These are phyloP conservation scores for Zosterops japonicus DNA, from an alignment of 2,113 vertebrate genomes.

Conservation along the genomic window DNA sequence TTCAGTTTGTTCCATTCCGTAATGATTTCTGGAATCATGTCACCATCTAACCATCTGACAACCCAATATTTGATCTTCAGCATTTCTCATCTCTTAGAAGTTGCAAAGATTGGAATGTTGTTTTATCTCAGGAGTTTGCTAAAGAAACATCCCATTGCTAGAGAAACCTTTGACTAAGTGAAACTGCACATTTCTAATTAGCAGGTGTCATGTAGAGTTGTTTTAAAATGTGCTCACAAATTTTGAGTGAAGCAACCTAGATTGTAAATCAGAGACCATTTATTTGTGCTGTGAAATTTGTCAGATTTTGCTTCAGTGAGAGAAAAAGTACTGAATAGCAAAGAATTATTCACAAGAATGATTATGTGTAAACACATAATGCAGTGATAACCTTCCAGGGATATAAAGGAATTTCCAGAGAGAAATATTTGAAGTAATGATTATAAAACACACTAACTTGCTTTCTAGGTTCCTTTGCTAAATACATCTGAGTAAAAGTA, in stretches of 20 bases:
- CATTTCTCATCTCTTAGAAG: neutral
- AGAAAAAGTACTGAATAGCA: neutral
- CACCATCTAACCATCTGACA: neutral
- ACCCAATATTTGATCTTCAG: neutral
- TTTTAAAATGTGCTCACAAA: neutral
- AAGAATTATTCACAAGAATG: neutral
- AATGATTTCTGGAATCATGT: neutral
- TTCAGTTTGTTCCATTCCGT: neutral
- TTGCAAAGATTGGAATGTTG: neutral
- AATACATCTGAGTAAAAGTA: neutral
- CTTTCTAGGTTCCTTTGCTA: neutral
- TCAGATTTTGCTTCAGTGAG: neutral
- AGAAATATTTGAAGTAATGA: neutral
- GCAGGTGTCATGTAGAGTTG: neutral
- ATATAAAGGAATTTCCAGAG: neutral
- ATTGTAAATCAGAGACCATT: neutral
- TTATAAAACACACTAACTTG: neutral
- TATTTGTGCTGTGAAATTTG: neutral
- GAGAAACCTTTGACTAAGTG: neutral
- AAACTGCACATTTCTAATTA: neutral
- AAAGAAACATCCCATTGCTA: neutral
- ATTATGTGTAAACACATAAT: neutral
- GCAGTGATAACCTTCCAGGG: neutral
- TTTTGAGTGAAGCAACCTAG: neutral
- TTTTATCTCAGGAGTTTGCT: neutral